Base-by-base conservation (phyloP, 2,888 invertebrate species). In the Lasiommata megera region DNA sequence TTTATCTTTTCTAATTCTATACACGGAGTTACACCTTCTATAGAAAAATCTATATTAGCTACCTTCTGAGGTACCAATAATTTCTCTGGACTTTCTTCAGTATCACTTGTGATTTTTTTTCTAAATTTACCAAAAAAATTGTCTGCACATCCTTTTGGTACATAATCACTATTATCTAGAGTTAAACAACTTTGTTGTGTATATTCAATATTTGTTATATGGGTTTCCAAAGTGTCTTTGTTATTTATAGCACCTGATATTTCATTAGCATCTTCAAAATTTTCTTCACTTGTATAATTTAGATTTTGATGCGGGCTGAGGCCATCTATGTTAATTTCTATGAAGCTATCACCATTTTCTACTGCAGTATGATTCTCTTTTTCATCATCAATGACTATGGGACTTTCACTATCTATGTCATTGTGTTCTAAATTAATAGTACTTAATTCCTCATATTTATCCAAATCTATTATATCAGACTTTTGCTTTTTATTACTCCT, bases 381-480 rank as follows among this genome's bases (percentile, higher is more conserved):
- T 38, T 60, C 61, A 40, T 56, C 50, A 52, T 48, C 29, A 53
- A 46, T 46, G 0, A 31, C 29, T 16, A 46, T 46, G 6, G 46
- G 31, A 16, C 29, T 9, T 8, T 50, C 40, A 40, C 57, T 9
- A 9, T 62, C 18, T 23, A 56, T 43, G 55, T 65, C 62, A 56
- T 43, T 54, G 28, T 61, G 43, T 46, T 65, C 62, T 38, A 61
- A 44, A 38, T 62, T 56, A 23, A 65, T 60, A 8, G 57, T 43
- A 34, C 54, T n/a, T 16, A 40, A 47, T n/a, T 63, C 63, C 48
- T 67, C 65, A 60, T 67, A 58, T 43, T 61, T 65, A 59, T 67
- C 68, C 53, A 66, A 47, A 58, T 67, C 59, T 57, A 73, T 73
- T 23, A 71, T 36, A 54, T 68, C 67, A 60, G 61, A 50, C 48